Evolutionary conservation across 2,797 vertebrate genomes (phyloP).

Genomic region (Heteromormyrus szaboi): DNA sequence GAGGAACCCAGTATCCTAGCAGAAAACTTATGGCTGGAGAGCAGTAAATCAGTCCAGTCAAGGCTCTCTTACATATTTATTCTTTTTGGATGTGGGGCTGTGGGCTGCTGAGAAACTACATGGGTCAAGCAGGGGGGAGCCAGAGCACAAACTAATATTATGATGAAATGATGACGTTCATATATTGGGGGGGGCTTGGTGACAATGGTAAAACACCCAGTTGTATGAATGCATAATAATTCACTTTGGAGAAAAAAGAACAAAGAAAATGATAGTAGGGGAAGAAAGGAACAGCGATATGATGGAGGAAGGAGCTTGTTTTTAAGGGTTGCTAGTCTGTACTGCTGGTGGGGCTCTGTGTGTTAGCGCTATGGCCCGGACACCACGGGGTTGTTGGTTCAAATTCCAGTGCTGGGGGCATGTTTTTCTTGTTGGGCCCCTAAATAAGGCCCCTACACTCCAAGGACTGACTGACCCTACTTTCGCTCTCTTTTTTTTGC

Average conservation of each 20-base stretch:
- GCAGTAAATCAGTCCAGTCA: neutral
- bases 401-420: neutral
- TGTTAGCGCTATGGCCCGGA: neutral
- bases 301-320: neutral
- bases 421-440: neutral
- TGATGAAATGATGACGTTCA: neutral
- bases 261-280: neutral
- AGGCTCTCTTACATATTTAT: conserved; percentile 15
- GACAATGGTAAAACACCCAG: neutral
- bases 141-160: neutral
- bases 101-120: neutral
- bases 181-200: neutral
- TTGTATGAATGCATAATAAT: neutral
- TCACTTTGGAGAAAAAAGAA: neutral
- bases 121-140: neutral
- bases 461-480: neutral
- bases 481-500: neutral
- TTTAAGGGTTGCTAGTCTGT: neutral
- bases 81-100: neutral
- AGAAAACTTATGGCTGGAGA: neutral
- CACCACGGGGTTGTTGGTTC: neutral
- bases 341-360: neutral
- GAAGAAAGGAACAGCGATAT: neutral
- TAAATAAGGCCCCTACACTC: neutral
- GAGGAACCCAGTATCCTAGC: neutral